These are phyloP conservation scores for Eristalinus sepulchralis DNA, from an alignment of 2,888 invertebrate genomes.

Conservation along the genomic window DNA sequence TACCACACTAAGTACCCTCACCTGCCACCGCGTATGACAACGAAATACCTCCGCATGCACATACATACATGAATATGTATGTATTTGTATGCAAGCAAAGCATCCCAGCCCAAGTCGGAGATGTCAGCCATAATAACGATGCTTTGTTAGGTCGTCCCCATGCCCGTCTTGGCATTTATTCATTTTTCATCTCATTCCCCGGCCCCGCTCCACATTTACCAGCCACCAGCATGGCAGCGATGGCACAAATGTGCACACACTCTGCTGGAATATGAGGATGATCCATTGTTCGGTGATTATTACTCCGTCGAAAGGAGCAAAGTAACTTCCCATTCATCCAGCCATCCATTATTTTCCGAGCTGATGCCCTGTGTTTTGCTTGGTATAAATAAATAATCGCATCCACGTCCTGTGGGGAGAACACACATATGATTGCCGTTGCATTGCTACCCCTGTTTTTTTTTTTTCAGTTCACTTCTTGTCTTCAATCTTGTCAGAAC, in stretches of 20 bases:
- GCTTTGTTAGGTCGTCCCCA: conserved; percentile 38
- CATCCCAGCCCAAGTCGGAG: neutral
- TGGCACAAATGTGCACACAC: neutral
- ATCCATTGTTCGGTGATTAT: conserved; percentile 49
- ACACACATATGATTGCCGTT: conserved; percentile 10
- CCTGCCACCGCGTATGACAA: neutral
- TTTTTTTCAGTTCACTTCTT: neutral
- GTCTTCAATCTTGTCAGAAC: neutral
- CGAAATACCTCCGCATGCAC: neutral
- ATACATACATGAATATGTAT: neutral
- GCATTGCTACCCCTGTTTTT: neutral
- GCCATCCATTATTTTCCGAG: conserved; percentile 20
- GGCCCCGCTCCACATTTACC: conserved; percentile 13
- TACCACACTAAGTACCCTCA: neutral
- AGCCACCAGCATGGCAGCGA: neutral
- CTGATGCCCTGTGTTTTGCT: conserved; percentile 10
- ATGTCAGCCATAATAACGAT: conserved; percentile 54
- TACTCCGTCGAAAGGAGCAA: conserved; percentile 14
- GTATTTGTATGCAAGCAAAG: no score
- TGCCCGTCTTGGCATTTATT: conserved; percentile 28
- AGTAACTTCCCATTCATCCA: conserved; percentile 32
- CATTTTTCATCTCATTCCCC: conserved; percentile 28
- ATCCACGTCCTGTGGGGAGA: neutral
- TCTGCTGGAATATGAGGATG: neutral
- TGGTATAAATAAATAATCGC: conserved; percentile 27